Evolutionary conservation across 2,113 vertebrate species (phyloP), one percentile per base, ranked within the genome.

Genomic region (Monopterus albus): DNA sequence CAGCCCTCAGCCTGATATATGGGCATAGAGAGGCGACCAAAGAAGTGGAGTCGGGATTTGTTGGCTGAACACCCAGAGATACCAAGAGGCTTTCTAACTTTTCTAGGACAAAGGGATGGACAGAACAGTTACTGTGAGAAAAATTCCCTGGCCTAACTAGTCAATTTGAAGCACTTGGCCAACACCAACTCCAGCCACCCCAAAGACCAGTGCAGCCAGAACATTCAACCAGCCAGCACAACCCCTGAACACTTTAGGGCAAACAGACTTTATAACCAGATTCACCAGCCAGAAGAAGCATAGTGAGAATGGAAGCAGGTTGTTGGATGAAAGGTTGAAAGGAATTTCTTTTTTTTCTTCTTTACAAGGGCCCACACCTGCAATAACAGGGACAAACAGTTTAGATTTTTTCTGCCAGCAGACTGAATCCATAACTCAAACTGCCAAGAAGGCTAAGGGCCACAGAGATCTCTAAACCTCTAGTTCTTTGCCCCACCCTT

Each of bases 1-100:
- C 65, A 79, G 74, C 81, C 74, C 35, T 85, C 89, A 84, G 60
- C 46, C 79, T 89, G 87, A 89, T 89, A 81, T 88, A 91, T 89
- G 81, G 81, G 50, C 43, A 20, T 33, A 29, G 64, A 58, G 74
- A 26, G 47, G 63, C 84, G 79, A 79, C 86, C 86, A 87, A 84
- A 77, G 42, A 62, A 85, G 79, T 23, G 82, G 61, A 81, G 67
- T 59, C 77, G 72, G 86, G 73, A 68, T 75, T 82, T 82, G 82
- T 83, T 88, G 90, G 87, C 86, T 72, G 70, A 62, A 78, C 78
- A 87, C 79, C 80, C 83, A 74, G 60, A 74, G 60, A 78, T 47
- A 78, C 73, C 39, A 73, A 86, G 84, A 87, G 60, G 77, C 72
- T 75, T 69, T 85, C 72, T 50, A 69, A 43, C 55, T 71, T 52